Base-by-base conservation (phyloP, 2,797 vertebrate genomes). In the Poecilia wingei region DNA sequence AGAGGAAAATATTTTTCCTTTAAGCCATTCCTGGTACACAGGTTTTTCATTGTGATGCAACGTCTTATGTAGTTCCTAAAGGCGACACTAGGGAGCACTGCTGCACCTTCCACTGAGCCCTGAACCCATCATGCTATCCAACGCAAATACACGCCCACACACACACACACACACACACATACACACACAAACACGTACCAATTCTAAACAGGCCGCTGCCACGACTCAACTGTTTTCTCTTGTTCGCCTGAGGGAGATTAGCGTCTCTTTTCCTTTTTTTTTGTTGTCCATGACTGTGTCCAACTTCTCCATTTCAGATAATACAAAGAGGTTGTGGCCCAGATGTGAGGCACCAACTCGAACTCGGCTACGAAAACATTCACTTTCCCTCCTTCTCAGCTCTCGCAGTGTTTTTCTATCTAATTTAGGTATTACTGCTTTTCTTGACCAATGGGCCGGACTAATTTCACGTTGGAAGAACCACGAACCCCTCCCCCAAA, bases 171-270 rank as follows among this genome's bases (percentile, higher is more conserved):
- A 57, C 2, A 72, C 49, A 75, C 64, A 59, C 28, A 51, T 55
- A 76, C 22, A 41, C 61, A 74, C 22, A 51, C 47, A 46, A 0
- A 47, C 51, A n/a, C 18, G 33, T 72, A 47, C 73, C 80, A 69
- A 47, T 78, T 72, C 43, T 28, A 75, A 84, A 87, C 82, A 84
- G 73, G 53, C 84, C 70, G 83, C 81, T 91, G 92, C 93, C 91
- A 94, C 84, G 85, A 91, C 86, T 76, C 74, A 86, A 72, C 87
- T 87, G 93, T 93, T 95, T 94, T 93, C 84, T 92, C 88, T 92
- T 4, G 78, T 81, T 88, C 85, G 93, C 94, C 86, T 92, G 75
- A 61, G 92, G 87, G 88, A 91, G 81, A 93, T 93, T 84, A 91
- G 84, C 45, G 53, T 91, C 80, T 79, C 57, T 76, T 80, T 80